Percentiles rank a stretch among this genome's conserved stretches.
Conservation (phyloP, 2,113 vertebrate genomes). For the Leucosticte australis region DNA sequence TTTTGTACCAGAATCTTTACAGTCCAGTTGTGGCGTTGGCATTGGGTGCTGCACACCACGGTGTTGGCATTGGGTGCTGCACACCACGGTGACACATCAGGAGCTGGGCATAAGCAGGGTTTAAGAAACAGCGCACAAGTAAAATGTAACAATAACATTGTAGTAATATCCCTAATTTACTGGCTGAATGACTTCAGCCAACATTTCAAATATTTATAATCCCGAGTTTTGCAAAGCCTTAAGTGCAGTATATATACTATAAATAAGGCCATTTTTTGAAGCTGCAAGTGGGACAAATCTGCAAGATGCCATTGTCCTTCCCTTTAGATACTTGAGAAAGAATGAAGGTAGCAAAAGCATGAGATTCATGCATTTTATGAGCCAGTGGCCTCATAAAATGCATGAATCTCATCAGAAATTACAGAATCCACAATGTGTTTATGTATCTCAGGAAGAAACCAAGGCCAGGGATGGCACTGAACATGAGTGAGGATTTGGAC, state of each 20-base stretch:
- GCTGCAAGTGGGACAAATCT: background rate
- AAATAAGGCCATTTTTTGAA: background rate
- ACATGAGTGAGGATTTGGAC: background rate
- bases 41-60: background rate
- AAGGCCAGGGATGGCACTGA: background rate
- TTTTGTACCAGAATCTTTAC: background rate
- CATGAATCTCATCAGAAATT: background rate
- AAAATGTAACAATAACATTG: background rate
- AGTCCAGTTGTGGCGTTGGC: background rate
- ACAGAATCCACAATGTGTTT: background rate
- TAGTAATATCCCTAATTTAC: background rate
- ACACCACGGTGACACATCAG: fast-evolving
- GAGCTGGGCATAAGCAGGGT: background rate
- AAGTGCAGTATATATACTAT: background rate
- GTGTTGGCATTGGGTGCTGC: background rate
- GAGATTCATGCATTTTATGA: too few relatives aligned
- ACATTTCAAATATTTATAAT: background rate
- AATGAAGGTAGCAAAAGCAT: background rate
- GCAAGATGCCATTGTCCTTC: background rate
- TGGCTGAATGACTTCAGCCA: background rate
- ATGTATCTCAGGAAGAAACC: background rate
- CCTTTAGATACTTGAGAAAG: background rate
- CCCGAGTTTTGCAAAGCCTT: background rate
- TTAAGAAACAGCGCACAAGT: background rate
- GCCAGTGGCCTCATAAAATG: background rate